Evolutionary conservation across 2,888 invertebrate genomes (phyloP), one percentile per base, ranked within the genome.

Genomic region (Cactoblastis cactorum): DNA sequence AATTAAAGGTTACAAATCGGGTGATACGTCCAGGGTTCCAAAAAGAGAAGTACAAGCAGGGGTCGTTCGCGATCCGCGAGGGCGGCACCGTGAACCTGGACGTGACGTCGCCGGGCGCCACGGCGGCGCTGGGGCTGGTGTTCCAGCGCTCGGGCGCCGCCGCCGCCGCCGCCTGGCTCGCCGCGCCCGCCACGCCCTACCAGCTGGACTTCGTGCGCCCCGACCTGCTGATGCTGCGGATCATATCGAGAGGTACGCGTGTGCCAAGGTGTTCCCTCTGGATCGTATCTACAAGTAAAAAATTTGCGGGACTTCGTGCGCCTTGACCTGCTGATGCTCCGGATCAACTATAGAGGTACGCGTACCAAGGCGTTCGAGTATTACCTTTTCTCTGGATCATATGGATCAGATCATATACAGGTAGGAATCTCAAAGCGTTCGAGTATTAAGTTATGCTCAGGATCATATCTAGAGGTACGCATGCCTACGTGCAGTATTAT

Each of bases 51-150:
- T 97, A 96, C 78, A 96, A 95, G 76, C 93, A 96, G 3, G 94
- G 96, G 0, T 94, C 94, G 49, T 94, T 96, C 77, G 96, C 97
- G 83, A 95, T 97, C 57, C 92, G 96, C 49, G 98, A 98, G 81
- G 97, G 97, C 0, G 95, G 95, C 53, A 93, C 93, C 0, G 96
- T 97, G 43, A 99, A 99, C 85, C 93, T 97, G 53, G 98, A 99
- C 85, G 97, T 99, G 45, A 98, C 98, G 1, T 95, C 97, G 0
- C 98, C 98, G 0, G 98, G 98, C 0, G 98, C 99, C 0, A 98
- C 98, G 0, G 88, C 98, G 28, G 98, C 99, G 0, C 89, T 99
- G 2, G 98, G 98, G 0, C 92, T 99, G 65, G 95, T 98, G 92
- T 98, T 96, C 88, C 93, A 98, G 74, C 93, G 95, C 56, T 95